Percentiles rank a stretch among this genome's conserved stretches.
Conservation (phyloP, 2,797 vertebrate genomes). For the Scyliorhinus canicula region DNA sequence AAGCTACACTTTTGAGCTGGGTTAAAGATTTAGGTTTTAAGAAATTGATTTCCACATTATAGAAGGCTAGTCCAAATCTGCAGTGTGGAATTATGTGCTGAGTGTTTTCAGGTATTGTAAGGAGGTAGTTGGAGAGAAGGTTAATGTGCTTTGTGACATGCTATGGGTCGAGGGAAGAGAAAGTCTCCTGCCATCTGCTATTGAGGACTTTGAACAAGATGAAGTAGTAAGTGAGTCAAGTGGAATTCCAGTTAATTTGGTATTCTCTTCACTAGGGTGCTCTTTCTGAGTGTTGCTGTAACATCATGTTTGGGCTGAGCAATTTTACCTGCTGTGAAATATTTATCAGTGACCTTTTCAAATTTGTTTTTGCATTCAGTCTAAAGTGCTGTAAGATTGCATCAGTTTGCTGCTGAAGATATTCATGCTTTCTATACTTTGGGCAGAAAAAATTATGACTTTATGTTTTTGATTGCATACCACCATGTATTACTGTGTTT, state of each 20-base stretch:
- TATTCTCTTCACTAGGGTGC: neutral
- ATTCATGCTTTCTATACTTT: neutral
- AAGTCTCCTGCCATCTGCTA: neutral
- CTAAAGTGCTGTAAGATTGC: neutral
- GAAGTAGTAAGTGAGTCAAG: neutral
- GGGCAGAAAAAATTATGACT: neutral
- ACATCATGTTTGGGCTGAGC: neutral
- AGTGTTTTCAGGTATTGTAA: neutral
- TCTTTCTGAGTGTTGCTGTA: neutral
- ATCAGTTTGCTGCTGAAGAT: neutral
- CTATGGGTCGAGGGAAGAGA: neutral
- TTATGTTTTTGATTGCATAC: neutral
- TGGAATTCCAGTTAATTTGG: neutral
- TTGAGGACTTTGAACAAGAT: neutral
- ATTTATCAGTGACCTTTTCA: conserved; percentile 1
- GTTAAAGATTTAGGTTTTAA: neutral
- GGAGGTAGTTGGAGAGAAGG: neutral
- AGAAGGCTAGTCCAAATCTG: neutral
- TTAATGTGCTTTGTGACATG: neutral
- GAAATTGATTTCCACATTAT: neutral
- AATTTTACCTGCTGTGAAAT: conserved; percentile 11
- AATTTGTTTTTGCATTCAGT: neutral
- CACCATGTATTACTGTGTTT: neutral
- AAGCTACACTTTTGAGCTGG: neutral
- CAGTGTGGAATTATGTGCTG: neutral